These are phyloP conservation scores for Leptinotarsa lineolata DNA, from an alignment of 1,140 invertebrate genomes.

Conservation along the genomic window DNA sequence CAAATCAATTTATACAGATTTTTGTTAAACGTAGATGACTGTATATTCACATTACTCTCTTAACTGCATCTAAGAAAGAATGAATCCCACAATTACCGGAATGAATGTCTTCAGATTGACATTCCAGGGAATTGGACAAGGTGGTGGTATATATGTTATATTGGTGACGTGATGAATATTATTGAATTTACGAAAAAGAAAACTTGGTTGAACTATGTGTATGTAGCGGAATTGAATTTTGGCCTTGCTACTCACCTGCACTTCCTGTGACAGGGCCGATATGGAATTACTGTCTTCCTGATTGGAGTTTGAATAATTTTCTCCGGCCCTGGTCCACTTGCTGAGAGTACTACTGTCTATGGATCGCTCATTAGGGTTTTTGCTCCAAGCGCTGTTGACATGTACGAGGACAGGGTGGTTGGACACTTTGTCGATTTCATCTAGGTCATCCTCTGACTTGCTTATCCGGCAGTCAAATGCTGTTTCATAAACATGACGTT, in stretches of 20 bases:
- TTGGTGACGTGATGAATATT: too few relatives aligned
- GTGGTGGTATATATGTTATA: too few relatives aligned
- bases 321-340: background rate
- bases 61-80: too few relatives aligned
- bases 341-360: slow-evolving; percentile 8
- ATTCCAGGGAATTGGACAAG: too few relatives aligned
- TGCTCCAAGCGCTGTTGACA: slow-evolving; percentile 47
- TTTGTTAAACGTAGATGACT: too few relatives aligned
- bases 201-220: too few relatives aligned
- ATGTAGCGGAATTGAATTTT: too few relatives aligned
- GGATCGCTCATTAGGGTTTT: background rate
- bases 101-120: too few relatives aligned
- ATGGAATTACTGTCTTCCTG: slow-evolving; percentile 18
- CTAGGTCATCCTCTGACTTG: slow-evolving; percentile 79
- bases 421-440: slow-evolving; percentile 78
- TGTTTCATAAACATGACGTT: slow-evolving; percentile 82
- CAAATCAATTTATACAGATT: too few relatives aligned
- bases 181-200: too few relatives aligned
- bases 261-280: slow-evolving; percentile 14
- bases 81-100: too few relatives aligned
- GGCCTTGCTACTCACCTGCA: slow-evolving; percentile 9
- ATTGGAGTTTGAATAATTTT: slow-evolving; percentile 6
- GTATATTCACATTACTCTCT: too few relatives aligned
- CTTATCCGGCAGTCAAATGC: slow-evolving; percentile 86
- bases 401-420: slow-evolving; percentile 77